Conservation (phyloP, 2,888 invertebrate species). For the Tinea semifulvella region DNA sequence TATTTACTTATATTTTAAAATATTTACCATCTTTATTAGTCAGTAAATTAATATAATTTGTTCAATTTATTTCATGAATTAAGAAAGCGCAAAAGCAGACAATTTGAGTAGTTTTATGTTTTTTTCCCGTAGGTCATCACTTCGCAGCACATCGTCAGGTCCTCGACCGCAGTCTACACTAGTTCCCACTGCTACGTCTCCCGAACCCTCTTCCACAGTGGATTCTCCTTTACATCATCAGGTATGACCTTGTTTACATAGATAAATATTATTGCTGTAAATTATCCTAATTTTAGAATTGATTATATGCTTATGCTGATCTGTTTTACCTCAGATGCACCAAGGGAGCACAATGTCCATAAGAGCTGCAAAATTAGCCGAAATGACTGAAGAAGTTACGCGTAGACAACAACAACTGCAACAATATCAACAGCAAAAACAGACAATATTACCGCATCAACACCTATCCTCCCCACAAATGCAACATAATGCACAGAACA, state of each 20-base stretch:
- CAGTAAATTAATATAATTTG: no score
- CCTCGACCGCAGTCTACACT: slow-evolving; percentile 51
- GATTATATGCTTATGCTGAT: no score
- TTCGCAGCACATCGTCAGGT: slow-evolving; percentile 66
- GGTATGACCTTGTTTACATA: no score
- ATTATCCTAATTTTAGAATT: neutral
- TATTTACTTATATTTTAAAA: no score
- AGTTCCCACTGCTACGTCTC: slow-evolving; percentile 36
- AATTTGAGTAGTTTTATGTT: no score
- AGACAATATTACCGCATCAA: slow-evolving; percentile 21
- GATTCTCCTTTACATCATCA: slow-evolving; percentile 40
- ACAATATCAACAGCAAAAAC: slow-evolving; percentile 29
- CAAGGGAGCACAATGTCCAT: slow-evolving; percentile 33
- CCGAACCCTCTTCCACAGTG: slow-evolving; percentile 5
- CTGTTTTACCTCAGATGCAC: slow-evolving; percentile 27
- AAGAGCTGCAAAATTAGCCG: slow-evolving; percentile 73
- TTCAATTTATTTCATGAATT: no score
- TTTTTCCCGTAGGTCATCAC: slow-evolving; percentile 62
- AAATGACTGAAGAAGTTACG: slow-evolving; percentile 84
- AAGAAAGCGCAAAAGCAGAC: no score
- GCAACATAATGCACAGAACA: slow-evolving; percentile 28
- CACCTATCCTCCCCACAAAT: slow-evolving; percentile 21
- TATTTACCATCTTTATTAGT: no score
- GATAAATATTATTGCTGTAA: no score
- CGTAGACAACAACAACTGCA: slow-evolving; percentile 62